Evolutionary conservation across 2,888 invertebrate species (phyloP), one percentile per base, ranked within the genome.

Genomic region (Epinotia ramella): DNA sequence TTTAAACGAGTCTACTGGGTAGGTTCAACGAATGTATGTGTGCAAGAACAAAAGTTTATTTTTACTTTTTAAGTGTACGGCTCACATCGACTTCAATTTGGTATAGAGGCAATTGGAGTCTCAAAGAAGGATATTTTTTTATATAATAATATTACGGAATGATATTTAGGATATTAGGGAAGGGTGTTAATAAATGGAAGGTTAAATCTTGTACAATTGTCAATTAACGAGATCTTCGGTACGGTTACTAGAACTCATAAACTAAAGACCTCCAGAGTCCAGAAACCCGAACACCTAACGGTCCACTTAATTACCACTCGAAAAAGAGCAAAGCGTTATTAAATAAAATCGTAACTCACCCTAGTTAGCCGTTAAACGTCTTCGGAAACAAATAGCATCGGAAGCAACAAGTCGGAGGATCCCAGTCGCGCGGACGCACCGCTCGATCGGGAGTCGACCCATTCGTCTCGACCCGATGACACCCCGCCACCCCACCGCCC

Each of bases 341-440:
- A 75, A 65, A 69, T 69, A 66, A 56, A 71, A 62, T 53, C 44
- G 60, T 66, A 46, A 67, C 62, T 71, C 65, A 76, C 62, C 46
- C 70, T 60, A 65, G 60, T 76, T 71, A 76, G 66, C 24, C 71
- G 66, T 71, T 76, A 60, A 70, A 53, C 75, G 66, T 76, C 71
- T 72, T 76, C 46, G 82, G 79, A 79, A 84, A 82, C 81, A 82
- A 84, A 85, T 84, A 81, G 81, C 82, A 81, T 81, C 78, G 79
- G 87, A 86, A 89, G 93, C 93, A 93, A 93, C 93, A 93, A 92
- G 93, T 92, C 70, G 84, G 87, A 86, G 85, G 82, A 85, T 88
- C 88, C 87, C 88, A n/a, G 86, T 68, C 59, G 33, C 68, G 49
- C 86, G 88, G 87, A 86, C 88, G 87, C 86, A 86, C 87, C 89